phyloP scores from a whole-genome alignment of 2,888 invertebrate genomes.

The Polia nebulosa region DNA sequence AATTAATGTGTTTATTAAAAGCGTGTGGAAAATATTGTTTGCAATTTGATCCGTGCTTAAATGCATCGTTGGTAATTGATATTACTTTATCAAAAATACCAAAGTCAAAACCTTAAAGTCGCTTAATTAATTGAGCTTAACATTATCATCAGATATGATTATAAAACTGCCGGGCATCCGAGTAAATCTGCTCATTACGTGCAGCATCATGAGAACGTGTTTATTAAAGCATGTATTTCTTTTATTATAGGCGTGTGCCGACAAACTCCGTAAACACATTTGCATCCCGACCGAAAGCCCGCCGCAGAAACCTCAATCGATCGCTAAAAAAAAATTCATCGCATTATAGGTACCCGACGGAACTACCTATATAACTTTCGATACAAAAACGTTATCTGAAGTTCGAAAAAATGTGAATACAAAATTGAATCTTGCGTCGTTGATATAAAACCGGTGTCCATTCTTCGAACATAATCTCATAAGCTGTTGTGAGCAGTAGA shows the following conservation, averaged over 20 bases:
- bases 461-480: constrained; percentile 68
- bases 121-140: constrained; percentile 57
- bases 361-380: constrained; percentile 82
- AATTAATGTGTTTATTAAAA: constrained; percentile 39
- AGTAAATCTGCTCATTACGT: constrained; percentile 72
- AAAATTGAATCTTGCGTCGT: constrained; percentile 69
- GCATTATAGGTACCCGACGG: constrained; percentile 85
- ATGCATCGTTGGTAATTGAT: constrained; percentile 22
- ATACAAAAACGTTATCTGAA: constrained; percentile 64
- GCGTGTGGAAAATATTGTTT: neutral
- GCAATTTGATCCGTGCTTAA: constrained; percentile 17
- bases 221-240: constrained; percentile 78
- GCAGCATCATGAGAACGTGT: constrained; percentile 75
- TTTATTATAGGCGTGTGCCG: constrained; percentile 87
- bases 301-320: constrained; percentile 90
- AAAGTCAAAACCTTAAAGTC: constrained; percentile 13
- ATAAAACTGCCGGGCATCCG: constrained; percentile 67
- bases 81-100: constrained; percentile 23
- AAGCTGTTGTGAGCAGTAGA: constrained; percentile 80
- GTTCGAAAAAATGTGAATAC: constrained; percentile 43
- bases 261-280: constrained; percentile 87
- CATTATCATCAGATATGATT: constrained; percentile 61
- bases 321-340: constrained; percentile 88
- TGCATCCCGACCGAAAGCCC: constrained; percentile 86
- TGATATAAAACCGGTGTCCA: constrained; percentile 65